Evolutionary conservation across 1,140 invertebrate species (phyloP).

Genomic region (Caenorhabditis remanei): DNA sequence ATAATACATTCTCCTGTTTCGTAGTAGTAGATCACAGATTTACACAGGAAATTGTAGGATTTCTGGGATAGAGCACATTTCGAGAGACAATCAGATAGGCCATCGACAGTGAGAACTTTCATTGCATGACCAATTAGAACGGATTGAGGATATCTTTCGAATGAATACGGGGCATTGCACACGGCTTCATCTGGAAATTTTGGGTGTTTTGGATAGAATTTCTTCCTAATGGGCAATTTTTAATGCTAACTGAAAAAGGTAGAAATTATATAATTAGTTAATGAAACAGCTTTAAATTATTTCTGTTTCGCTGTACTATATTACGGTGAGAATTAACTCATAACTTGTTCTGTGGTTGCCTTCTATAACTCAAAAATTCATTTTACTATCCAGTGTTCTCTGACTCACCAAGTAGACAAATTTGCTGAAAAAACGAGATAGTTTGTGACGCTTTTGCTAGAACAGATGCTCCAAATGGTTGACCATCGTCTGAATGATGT

Average conservation of each 20-base stretch:
- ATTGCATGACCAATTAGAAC: constrained; percentile 73
- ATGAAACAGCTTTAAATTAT: no score
- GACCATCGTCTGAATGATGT: constrained; percentile 70
- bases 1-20: constrained; percentile 75
- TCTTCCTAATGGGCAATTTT: no score
- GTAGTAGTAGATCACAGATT: constrained; percentile 76
- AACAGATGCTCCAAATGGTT: constrained; percentile 73
- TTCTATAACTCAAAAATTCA: no score
- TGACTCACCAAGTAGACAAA: constrained; percentile 71
- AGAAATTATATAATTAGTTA: no score
- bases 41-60: constrained; percentile 70
- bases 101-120: constrained; percentile 62
- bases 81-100: constrained; percentile 71
- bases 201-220: background rate
- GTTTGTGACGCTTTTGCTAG: constrained; percentile 67
- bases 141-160: constrained; percentile 74
- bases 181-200: constrained; percentile 69
- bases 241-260: background rate
- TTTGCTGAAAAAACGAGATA: constrained; percentile 75
- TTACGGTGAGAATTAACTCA: no score
- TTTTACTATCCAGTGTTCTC: background rate
- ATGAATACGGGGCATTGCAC: constrained; percentile 73
- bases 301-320: no score
- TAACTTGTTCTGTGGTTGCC: no score
- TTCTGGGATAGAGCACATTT: constrained; percentile 71